Conservation (phyloP, 2,888 invertebrate species). For the Drosophila macrospina region DNA sequence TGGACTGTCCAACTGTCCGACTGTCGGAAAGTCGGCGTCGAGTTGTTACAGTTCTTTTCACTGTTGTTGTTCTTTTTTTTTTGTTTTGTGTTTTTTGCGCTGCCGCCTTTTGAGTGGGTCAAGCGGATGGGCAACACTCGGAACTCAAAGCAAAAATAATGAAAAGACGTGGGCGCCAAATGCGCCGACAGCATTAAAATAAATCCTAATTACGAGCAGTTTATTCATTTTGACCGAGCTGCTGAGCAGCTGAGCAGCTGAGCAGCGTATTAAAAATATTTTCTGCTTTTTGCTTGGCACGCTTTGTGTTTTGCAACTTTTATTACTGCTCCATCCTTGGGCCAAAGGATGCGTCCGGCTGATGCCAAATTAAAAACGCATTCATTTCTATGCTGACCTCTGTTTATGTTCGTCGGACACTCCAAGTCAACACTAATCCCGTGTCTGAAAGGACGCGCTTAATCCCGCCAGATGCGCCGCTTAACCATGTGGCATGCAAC, state of each 20-base stretch:
- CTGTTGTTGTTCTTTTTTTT: no score
- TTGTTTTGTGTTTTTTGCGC: not conserved
- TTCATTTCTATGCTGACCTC: slow-evolving; percentile 59
- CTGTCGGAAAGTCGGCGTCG: not conserved
- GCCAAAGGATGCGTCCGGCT: slow-evolving; percentile 68
- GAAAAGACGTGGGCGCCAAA: slow-evolving; percentile 40
- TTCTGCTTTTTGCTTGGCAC: slow-evolving; percentile 15
- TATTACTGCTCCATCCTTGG: slow-evolving; percentile 47
- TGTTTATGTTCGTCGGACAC: slow-evolving; percentile 29
- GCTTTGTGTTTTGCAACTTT: slow-evolving; percentile 55
- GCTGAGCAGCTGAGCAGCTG: slow-evolving; percentile 14
- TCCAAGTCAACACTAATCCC: slow-evolving; percentile 63
- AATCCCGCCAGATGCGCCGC: slow-evolving; percentile 53
- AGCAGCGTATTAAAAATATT: slow-evolving; percentile 63
- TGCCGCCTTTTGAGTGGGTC: slow-evolving; percentile 62
- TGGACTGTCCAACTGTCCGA: slow-evolving; percentile 9
- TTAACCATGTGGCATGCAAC: slow-evolving; percentile 19
- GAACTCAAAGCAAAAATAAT: slow-evolving; percentile 29
- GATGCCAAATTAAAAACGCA: slow-evolving; percentile 79
- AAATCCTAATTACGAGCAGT: slow-evolving; percentile 81
- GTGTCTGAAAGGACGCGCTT: slow-evolving; percentile 42
- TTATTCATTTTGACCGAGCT: slow-evolving; percentile 69
- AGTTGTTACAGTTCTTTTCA: slow-evolving; percentile 58
- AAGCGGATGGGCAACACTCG: slow-evolving; percentile 59
- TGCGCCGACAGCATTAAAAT: slow-evolving; percentile 70